A percentile compares a stretch with the other conserved stretches of the same genome.
Conservation (phyloP, 1,140 invertebrate species). For the Hyposmocoma kahamanoa region DNA sequence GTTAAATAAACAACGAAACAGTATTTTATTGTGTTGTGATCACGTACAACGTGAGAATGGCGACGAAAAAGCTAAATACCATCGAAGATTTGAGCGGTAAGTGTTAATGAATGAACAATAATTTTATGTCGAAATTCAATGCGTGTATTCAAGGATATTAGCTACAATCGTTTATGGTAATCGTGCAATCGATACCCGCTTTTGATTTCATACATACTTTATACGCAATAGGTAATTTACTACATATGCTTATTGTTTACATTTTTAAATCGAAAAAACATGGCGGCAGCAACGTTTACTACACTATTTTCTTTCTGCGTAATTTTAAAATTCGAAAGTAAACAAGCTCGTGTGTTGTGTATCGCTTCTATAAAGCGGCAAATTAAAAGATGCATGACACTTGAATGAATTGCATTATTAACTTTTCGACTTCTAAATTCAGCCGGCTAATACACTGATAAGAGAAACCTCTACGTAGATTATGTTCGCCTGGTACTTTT, state of each 20-base stretch:
- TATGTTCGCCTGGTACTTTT: conserved; percentile 30
- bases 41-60: conserved; percentile 35
- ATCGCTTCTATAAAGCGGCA: conserved; percentile 12
- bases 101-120: conserved; percentile 28
- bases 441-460: conserved; percentile 17
- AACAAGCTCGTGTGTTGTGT: neutral
- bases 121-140: conserved; percentile 34
- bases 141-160: conserved; percentile 34
- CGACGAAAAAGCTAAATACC: conserved; percentile 59
- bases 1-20: conserved; percentile 9
- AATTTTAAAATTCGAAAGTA: neutral
- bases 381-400: conserved; percentile 5
- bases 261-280: neutral
- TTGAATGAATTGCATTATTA: neutral
- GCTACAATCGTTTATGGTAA: neutral
- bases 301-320: too few relatives aligned
- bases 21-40: conserved; percentile 24
- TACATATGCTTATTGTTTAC: conserved; percentile 40
- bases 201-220: neutral
- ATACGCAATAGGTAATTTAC: conserved; percentile 44
- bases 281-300: too few relatives aligned
- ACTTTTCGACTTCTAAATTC: conserved; percentile 13
- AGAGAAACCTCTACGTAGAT: conserved; percentile 8
- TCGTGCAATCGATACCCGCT: conserved; percentile 2
- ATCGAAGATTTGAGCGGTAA: conserved; percentile 64